Evolutionary conservation across 2,113 vertebrate species (phyloP), one percentile per base, ranked within the genome.

Genomic region (Blennius ocellaris): DNA sequence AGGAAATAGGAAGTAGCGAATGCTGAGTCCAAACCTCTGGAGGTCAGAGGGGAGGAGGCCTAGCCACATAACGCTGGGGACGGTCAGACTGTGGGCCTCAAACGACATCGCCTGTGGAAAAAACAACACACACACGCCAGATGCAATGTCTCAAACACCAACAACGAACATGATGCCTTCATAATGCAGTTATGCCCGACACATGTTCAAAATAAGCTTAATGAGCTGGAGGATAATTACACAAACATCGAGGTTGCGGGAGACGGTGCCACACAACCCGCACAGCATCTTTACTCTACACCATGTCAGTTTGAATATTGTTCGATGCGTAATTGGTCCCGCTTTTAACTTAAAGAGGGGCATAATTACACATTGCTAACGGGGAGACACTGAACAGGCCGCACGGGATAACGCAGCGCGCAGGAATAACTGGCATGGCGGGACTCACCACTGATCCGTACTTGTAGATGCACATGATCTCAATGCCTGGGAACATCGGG

Each of bases 391-490:
- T 82, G 54, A 79, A 73, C 77, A 87, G 83, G 75, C 68, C 79
- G 75, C 60, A 56, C 5, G 57, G 56, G 70, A 88, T 85, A 84
- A 74, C 70, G 55, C 30, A 77, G 70, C 78, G 72, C 61, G 76
- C 64, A 73, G 51, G 68, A 85, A 86, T 69, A 85, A 82, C 67
- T 74, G 83, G 82, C 54, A 62, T 51, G 62, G 67, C 38, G 68
- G 1, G 84, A 96, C 96, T 97, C 85, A 99, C 98, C 95, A 93
- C 79, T 70, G 98, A 99, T 83, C 98, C 98, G 0, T 99, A 99
- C 78, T 99, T 99, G 93, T 98, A 99, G 93, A 98, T 89, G 37
- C 95, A 97, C 97, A 98, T 96, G 85, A 99, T 99, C 93, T 99
- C 97, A 77, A 99, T 93, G 90, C 98, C 98, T 99, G 89, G 69